These are phyloP conservation scores for Pseudomyrmex flavicornis DNA, from an alignment of 1,140 invertebrate species.

Conservation along the genomic window DNA sequence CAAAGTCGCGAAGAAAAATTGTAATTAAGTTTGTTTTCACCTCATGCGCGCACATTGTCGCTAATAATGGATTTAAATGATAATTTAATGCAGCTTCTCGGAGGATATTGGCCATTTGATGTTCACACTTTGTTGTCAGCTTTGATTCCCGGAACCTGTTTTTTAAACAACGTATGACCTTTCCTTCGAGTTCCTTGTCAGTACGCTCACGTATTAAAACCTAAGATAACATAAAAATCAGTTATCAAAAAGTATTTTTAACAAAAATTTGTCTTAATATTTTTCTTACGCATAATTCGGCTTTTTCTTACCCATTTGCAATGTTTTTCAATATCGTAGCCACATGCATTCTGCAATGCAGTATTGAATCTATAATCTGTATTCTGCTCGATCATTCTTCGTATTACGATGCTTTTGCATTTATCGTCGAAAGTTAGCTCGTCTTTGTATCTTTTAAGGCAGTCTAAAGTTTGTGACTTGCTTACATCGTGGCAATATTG, in stretches of 20 bases:
- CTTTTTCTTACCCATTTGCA: conserved; percentile 84
- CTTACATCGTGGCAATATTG: conserved; percentile 91
- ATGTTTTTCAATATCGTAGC: conserved; percentile 89
- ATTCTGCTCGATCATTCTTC: conserved; percentile 96
- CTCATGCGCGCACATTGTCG: conserved; percentile 89
- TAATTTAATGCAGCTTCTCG: conserved; percentile 95
- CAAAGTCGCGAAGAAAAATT: neutral
- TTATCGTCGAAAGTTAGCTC: conserved; percentile 93
- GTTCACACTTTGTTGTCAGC: conserved; percentile 91
- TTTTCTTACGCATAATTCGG: conserved; percentile 17
- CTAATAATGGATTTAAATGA: conserved; percentile 93
- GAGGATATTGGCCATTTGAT: conserved; percentile 92
- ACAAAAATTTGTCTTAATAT: conserved; percentile 14
- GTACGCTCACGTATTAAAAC: conserved; percentile 77
- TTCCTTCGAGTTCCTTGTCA: conserved; percentile 84
- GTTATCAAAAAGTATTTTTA: neutral
- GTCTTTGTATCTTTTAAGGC: conserved; percentile 92
- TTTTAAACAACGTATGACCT: conserved; percentile 90
- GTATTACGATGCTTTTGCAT: conserved; percentile 94
- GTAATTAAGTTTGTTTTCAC: conserved; percentile 74
- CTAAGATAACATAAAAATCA: conserved; percentile 62
- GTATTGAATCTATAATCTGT: conserved; percentile 97
- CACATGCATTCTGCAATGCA: conserved; percentile 91
- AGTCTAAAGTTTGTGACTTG: conserved; percentile 89
- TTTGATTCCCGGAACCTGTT: conserved; percentile 91